These are phyloP conservation scores for Myopa testacea DNA, from an alignment of 2,888 invertebrate genomes.

Conservation along the genomic window DNA sequence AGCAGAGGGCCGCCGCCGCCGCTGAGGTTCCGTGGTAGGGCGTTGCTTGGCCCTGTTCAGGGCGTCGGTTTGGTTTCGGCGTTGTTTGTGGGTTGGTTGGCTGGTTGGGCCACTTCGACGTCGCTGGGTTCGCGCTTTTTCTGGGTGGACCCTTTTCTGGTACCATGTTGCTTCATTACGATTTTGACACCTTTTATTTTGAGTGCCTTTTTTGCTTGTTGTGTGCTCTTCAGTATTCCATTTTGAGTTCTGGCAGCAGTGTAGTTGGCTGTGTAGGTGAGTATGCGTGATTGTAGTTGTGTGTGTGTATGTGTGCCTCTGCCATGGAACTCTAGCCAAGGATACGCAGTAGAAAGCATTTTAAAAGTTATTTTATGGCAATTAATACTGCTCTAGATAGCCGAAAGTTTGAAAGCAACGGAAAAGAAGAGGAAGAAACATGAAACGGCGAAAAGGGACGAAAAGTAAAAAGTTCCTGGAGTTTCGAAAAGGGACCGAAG, in stretches of 20 bases:
- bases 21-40: neutral
- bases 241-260: neutral
- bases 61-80: neutral
- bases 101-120: slow-evolving; percentile 1
- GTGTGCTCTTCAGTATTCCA: neutral
- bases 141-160: slow-evolving; percentile 12
- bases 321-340: slow-evolving; percentile 45
- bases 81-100: neutral
- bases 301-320: slow-evolving; percentile 13
- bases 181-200: slow-evolving; percentile 53
- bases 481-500: too few relatives aligned
- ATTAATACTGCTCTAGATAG: slow-evolving; percentile 61
- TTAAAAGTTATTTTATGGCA: slow-evolving; percentile 65
- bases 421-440: neutral
- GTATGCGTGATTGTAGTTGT: slow-evolving; percentile 5
- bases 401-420: slow-evolving; percentile 18
- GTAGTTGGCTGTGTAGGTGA: neutral
- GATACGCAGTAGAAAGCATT: slow-evolving; percentile 62
- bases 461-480: neutral
- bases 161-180: slow-evolving; percentile 45
- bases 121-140: neutral
- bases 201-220: slow-evolving; percentile 9
- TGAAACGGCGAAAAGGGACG: neutral
- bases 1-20: neutral
- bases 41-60: neutral